phyloP scores from a whole-genome alignment of 2,888 invertebrate species.

The Corbicula japonica region DNA sequence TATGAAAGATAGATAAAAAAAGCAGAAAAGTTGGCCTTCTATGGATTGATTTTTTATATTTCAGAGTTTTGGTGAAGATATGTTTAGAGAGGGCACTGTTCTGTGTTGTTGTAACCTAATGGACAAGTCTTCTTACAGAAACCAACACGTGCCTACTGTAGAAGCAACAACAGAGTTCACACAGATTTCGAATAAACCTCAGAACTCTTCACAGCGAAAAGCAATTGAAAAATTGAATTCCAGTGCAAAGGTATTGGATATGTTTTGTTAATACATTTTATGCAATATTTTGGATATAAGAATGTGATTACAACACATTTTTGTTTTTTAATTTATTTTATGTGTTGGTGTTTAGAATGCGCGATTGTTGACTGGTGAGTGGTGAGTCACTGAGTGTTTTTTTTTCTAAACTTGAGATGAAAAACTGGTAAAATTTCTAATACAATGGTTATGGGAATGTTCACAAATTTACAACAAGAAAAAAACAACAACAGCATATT shows the following conservation, averaged over 20 bases:
- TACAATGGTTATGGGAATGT: too few species aligned
- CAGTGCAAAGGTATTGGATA: constrained; percentile 49
- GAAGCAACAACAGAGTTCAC: constrained; percentile 71
- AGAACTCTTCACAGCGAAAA: constrained; percentile 65
- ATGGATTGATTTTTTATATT: constrained; percentile 32
- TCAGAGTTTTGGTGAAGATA: constrained; percentile 72
- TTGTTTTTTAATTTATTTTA: neutral
- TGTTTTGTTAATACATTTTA: neutral
- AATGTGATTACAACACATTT: too few species aligned
- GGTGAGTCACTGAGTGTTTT: neutral
- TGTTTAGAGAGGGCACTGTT: constrained; percentile 66
- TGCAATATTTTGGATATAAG: neutral
- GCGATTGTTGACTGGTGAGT: neutral
- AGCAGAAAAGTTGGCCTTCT: neutral
- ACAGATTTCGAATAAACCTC: constrained; percentile 63
- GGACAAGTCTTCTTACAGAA: constrained; percentile 60
- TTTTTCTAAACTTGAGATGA: neutral
- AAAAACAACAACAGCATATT: too few species aligned
- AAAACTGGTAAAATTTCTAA: too few species aligned
- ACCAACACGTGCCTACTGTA: constrained; percentile 54
- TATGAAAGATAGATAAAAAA: neutral
- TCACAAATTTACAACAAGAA: too few species aligned
- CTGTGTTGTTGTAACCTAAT: constrained; percentile 75
- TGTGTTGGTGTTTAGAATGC: neutral
- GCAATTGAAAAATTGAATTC: constrained; percentile 59